phyloP scores from a whole-genome alignment of 2,113 vertebrate species.

The Struthidea cinerea region DNA sequence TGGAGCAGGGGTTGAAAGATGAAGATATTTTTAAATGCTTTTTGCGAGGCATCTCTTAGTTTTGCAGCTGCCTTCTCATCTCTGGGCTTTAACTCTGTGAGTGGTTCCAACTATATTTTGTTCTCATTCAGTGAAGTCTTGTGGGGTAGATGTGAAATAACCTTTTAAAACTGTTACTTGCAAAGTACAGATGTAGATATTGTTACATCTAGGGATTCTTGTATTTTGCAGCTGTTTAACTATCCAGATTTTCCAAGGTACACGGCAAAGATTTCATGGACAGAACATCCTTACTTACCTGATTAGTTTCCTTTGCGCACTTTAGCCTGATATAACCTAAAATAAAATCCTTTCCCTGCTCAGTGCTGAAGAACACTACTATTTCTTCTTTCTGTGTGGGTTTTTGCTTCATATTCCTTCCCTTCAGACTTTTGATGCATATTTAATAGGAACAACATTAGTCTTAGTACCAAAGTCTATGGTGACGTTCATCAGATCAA shows the following conservation, averaged over 20 bases:
- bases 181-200: background rate
- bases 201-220: background rate
- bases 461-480: background rate
- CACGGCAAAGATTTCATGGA: background rate
- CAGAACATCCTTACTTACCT: background rate
- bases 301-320: background rate
- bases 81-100: background rate
- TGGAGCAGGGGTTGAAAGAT: accelerated
- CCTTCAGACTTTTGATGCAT: background rate
- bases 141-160: background rate
- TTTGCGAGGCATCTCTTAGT: background rate
- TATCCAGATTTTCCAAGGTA: background rate
- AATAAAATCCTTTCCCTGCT: background rate
- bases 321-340: background rate
- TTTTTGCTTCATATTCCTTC: background rate
- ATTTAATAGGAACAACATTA: background rate
- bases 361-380: background rate
- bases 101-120: background rate
- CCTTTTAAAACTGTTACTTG: background rate
- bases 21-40: background rate
- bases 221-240: background rate
- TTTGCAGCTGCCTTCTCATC: background rate
- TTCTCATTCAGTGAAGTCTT: background rate
- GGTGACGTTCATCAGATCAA: slow-evolving; percentile 1
- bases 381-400: background rate